Conservation (phyloP, 1,140 invertebrate genomes). For the Steinernema khuongi region DNA sequence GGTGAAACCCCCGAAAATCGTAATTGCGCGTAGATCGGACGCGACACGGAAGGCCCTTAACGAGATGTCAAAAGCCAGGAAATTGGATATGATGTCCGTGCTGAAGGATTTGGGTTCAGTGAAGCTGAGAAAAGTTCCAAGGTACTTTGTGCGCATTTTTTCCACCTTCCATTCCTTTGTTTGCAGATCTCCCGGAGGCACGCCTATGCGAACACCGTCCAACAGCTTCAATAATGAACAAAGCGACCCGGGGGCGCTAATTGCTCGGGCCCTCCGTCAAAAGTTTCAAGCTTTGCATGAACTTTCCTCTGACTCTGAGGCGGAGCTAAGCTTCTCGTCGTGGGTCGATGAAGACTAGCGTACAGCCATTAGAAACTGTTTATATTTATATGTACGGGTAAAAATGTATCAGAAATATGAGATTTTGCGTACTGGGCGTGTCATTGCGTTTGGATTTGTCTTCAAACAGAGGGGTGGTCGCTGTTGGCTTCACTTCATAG, state of each 20-base stretch:
- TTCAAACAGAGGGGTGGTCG: no score
- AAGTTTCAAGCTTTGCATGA: background rate
- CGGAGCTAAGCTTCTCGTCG: background rate
- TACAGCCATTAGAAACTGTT: background rate
- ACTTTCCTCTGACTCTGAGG: background rate
- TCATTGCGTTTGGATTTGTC: no score
- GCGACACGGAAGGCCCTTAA: background rate
- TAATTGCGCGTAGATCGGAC: background rate
- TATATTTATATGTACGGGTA: constrained; percentile 11
- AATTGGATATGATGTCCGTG: background rate
- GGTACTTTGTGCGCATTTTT: background rate
- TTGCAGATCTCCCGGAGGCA: constrained; percentile 1
- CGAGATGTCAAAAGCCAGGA: background rate
- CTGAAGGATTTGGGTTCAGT: background rate
- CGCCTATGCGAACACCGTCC: background rate
- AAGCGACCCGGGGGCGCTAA: constrained; percentile 2
- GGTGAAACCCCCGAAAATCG: background rate
- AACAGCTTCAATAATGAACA: background rate
- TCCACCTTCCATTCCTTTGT: background rate
- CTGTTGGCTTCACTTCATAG: no score
- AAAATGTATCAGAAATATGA: background rate
- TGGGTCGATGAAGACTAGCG: background rate
- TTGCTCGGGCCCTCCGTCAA: background rate
- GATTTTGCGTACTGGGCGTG: background rate
- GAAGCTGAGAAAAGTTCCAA: background rate